Conservation (phyloP, 1,140 invertebrate genomes). For the Dryas iulia region DNA sequence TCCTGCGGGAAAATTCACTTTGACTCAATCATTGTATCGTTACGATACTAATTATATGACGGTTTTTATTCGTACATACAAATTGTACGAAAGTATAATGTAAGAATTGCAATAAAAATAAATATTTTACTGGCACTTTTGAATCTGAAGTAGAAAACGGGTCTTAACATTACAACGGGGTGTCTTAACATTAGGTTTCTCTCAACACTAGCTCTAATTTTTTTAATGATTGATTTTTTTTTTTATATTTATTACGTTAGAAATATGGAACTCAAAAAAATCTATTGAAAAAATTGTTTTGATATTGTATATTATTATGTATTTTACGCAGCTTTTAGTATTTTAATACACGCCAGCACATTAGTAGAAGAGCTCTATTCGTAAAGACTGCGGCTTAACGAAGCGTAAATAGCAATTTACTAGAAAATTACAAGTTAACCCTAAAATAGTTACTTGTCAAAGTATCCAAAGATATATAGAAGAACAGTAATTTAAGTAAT, state of each 20-base stretch:
- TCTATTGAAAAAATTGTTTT: too few relatives aligned
- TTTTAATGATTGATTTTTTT: too few relatives aligned
- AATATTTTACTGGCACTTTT: too few relatives aligned
- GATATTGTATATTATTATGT: too few relatives aligned
- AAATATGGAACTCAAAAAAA: too few relatives aligned
- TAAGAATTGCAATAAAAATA: not conserved
- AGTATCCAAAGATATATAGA: not conserved
- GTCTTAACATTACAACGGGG: too few relatives aligned
- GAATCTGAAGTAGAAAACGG: too few relatives aligned
- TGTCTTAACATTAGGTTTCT: too few relatives aligned
- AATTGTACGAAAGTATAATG: not conserved
- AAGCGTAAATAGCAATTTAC: conserved; percentile 20
- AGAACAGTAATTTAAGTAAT: too few relatives aligned
- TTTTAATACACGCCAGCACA: conserved; percentile 6
- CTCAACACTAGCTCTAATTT: too few relatives aligned
- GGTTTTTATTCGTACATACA: conserved; percentile 15
- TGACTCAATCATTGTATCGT: conserved; percentile 47
- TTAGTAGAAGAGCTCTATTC: conserved; percentile 3
- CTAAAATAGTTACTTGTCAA: conserved; percentile 1
- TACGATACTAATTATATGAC: conserved; percentile 30
- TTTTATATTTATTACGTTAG: too few relatives aligned
- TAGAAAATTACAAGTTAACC: not conserved
- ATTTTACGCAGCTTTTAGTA: not conserved
- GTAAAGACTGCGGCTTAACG: conserved; percentile 11
- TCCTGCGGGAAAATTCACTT: conserved; percentile 53